Evolutionary conservation across 2,113 vertebrate genomes (phyloP).

Genomic region (Actenoides lindsayi): DNA sequence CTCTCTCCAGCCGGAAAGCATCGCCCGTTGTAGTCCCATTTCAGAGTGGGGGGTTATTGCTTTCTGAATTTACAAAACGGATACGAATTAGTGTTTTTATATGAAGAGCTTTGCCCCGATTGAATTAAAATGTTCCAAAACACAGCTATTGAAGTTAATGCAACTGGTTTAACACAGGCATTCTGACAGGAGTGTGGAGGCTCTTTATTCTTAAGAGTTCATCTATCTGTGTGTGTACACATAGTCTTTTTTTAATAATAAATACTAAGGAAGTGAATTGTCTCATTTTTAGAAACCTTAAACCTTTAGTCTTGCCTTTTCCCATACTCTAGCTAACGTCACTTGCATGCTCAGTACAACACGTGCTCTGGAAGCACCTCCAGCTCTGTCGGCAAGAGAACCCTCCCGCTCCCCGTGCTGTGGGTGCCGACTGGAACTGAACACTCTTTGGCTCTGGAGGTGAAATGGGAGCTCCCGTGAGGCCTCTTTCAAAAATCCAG

Average conservation of each 20-base stretch:
- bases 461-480: constrained; percentile 24
- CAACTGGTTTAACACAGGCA: not conserved
- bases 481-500: not conserved
- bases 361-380: constrained; percentile 28
- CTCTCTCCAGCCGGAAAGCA: not conserved
- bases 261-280: not conserved
- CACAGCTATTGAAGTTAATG: not conserved
- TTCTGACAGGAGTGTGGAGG: not conserved
- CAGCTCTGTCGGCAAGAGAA: constrained; percentile 38
- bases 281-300: constrained; percentile 26
- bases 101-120: not conserved
- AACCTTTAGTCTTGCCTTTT: constrained; percentile 12
- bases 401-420: not conserved
- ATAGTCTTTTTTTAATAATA: not conserved
- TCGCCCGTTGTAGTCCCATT: not conserved
- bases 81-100: not conserved
- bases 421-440: constrained; percentile 39
- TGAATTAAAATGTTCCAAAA: not conserved
- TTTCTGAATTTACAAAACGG: not conserved
- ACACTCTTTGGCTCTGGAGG: constrained; percentile 28
- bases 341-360: constrained; percentile 41
- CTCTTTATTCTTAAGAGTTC: not conserved
- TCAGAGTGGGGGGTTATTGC: not conserved
- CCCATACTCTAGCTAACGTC: constrained; percentile 17
- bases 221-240: not conserved